Conservation (phyloP, 2,797 vertebrate genomes). For the Pampus argenteus region DNA sequence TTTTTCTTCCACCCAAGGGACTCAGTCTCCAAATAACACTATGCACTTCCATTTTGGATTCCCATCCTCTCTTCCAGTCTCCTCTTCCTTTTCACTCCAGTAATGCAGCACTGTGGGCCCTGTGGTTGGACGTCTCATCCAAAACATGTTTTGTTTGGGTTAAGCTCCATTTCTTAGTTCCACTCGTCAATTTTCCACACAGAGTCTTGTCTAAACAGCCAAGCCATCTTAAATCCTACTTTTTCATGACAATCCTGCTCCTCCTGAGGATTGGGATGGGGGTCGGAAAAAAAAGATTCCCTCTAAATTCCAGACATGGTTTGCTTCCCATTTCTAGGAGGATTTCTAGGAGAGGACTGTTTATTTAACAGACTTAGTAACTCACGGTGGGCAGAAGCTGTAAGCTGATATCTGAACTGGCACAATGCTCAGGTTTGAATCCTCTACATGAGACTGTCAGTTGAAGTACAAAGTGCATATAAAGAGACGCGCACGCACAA, state of each 20-base stretch:
- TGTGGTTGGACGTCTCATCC: conserved; percentile 7
- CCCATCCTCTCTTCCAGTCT: conserved; percentile 11
- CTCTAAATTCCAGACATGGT: conserved; percentile 24
- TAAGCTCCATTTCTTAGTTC: conserved; percentile 32
- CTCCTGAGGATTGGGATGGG: conserved; percentile 46
- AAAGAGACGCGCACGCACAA: conserved; percentile 28
- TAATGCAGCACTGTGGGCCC: conserved; percentile 5
- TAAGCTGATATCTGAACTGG: conserved; percentile 34
- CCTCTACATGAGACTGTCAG: background rate
- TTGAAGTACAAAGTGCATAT: conserved; percentile 1
- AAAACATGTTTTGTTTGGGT: conserved; percentile 24
- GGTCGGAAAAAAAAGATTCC: conserved; percentile 48
- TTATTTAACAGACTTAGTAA: conserved; percentile 8
- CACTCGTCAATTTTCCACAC: conserved; percentile 40
- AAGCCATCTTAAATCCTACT: conserved; percentile 51
- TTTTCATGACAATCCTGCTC: conserved; percentile 40
- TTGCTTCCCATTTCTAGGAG: background rate
- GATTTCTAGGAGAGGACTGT: conserved; percentile 18
- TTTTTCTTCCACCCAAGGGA: conserved; percentile 57
- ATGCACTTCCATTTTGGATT: conserved; percentile 35
- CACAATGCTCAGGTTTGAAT: background rate
- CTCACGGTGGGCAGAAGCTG: conserved; percentile 24
- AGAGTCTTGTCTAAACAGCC: conserved; percentile 27
- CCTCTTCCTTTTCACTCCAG: conserved; percentile 27
- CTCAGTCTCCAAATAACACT: conserved; percentile 39